Evolutionary conservation across 2,888 invertebrate genomes (phyloP), one percentile per base, ranked within the genome.

Genomic region (Aquatica leii): DNA sequence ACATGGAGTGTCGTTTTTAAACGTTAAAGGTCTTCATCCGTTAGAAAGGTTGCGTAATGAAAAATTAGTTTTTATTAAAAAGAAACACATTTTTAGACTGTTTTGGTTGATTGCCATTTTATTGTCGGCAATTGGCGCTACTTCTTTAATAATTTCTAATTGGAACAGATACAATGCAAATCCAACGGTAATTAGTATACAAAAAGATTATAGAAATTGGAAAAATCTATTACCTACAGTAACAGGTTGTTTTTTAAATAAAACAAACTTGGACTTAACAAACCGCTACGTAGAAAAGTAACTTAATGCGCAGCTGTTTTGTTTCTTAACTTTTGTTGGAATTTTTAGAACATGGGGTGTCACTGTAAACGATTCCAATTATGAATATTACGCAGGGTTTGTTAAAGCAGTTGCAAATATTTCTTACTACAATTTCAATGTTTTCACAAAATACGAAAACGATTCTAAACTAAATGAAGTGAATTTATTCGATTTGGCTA

Each of bases 191-290:
- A 86, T 88, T 6, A 86, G 88, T 0, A 75, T 88, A 65, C 85
- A 88, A 71, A 88, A 88, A 68, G 86, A 88, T 78, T 88, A 83
- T 76, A 76, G 88, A 46, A 84, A 85, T 37, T 89, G 88, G 88
- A 78, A 82, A 52, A 86, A 85, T 75, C 83, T 83, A 11, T 81
- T 88, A 68, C 87, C 88, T 0, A 86, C 85, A 0, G 77, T 85
- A 2, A 88, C 88, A 0, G 83, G 83, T 37, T 88, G 88, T 71
- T 81, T 83, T 60, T 69, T 77, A 67, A 81, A 84, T 17, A 74
- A 75, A 69, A 75, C 82, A 0, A 82, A 85, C 67, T 59, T 71
- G 8, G 69, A 74, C 53, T 73, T 77, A 52, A 80, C 80, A 0
- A 71, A 71, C 24, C 65, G 76, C 21, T 81, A 76, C 56, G 81